phyloP scores from a whole-genome alignment of 2,888 invertebrate genomes.

The Melinaea menophilus region DNA sequence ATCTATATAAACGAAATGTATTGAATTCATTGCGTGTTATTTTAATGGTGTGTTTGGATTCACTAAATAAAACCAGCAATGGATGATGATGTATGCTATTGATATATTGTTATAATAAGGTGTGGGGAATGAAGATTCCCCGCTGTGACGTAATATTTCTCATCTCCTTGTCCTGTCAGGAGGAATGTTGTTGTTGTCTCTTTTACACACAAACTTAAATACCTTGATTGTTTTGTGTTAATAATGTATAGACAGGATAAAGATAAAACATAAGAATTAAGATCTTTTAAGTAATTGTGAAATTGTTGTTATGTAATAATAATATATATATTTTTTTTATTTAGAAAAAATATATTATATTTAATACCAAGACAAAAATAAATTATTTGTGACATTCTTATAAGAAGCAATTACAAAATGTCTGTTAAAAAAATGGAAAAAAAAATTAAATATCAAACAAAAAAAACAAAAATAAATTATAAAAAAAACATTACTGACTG shows the following conservation, averaged over 20 bases:
- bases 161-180: constrained; percentile 67
- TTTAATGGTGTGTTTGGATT: background rate
- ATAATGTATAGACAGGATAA: constrained; percentile 34
- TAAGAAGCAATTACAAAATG: too few relatives aligned
- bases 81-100: constrained; percentile 17
- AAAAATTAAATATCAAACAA: too few relatives aligned
- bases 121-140: constrained; percentile 56
- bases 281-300: too few relatives aligned
- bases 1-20: constrained; percentile 12
- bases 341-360: too few relatives aligned
- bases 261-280: background rate
- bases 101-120: constrained; percentile 6
- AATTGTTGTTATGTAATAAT: too few relatives aligned
- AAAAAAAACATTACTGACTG: too few relatives aligned
- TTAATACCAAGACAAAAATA: too few relatives aligned
- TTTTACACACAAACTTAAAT: constrained; percentile 69
- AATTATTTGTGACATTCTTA: too few relatives aligned
- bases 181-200: constrained; percentile 65
- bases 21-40: constrained; percentile 40
- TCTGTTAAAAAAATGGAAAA: too few relatives aligned
- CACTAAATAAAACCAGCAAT: constrained; percentile 36
- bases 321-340: too few relatives aligned
- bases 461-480: too few relatives aligned
- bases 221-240: constrained; percentile 56
- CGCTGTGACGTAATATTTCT: constrained; percentile 75